A percentile compares a stretch with the other conserved stretches of the same genome.
phyloP scores from a whole-genome alignment of 92 coral and sea anemone genomes.

The Actinernus sp. region DNA sequence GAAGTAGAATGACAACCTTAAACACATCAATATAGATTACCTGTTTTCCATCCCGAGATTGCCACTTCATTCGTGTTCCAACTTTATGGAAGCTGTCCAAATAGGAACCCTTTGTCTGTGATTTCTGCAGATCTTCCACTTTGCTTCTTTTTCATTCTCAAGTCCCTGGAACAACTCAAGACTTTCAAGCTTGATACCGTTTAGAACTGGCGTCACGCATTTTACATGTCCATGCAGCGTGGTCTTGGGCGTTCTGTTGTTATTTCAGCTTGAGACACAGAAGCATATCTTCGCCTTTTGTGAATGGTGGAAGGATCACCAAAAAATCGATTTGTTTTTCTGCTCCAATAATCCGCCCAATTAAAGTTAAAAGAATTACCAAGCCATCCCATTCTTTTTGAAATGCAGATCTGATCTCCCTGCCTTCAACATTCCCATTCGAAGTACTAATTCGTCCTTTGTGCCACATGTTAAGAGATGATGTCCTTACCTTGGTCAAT shows the following conservation, averaged over 20 bases:
- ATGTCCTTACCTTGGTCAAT: too few relatives aligned
- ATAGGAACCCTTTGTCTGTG: constrained; percentile 57
- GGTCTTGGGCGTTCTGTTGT: constrained; percentile 45
- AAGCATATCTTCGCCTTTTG: constrained; percentile 18
- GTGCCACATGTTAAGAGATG: constrained; percentile 59
- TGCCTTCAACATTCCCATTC: constrained; percentile 47
- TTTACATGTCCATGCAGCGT: constrained; percentile 1
- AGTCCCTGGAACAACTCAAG: constrained; percentile 29
- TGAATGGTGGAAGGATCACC: constrained; percentile 10
- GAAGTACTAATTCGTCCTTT: constrained; percentile 27
- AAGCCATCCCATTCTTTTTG: constrained; percentile 45
- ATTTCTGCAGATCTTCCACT: constrained; percentile 35
- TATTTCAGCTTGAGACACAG: too few relatives aligned
- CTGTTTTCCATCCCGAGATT: too few relatives aligned
- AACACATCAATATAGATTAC: too few relatives aligned
- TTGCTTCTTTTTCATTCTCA: constrained; percentile 41
- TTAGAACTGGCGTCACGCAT: constrained; percentile 21
- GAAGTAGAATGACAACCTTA: too few relatives aligned
- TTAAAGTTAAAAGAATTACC: too few relatives aligned
- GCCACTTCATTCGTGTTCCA: too few relatives aligned
- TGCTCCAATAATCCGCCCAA: too few relatives aligned
- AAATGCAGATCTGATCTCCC: constrained; percentile 33
- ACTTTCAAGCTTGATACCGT: constrained; percentile 21
- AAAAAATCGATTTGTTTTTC: too few relatives aligned
- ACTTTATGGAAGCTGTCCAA: too few relatives aligned